These are phyloP conservation scores for Spatula clypeata DNA, from an alignment of 2,797 vertebrate species.

Conservation along the genomic window DNA sequence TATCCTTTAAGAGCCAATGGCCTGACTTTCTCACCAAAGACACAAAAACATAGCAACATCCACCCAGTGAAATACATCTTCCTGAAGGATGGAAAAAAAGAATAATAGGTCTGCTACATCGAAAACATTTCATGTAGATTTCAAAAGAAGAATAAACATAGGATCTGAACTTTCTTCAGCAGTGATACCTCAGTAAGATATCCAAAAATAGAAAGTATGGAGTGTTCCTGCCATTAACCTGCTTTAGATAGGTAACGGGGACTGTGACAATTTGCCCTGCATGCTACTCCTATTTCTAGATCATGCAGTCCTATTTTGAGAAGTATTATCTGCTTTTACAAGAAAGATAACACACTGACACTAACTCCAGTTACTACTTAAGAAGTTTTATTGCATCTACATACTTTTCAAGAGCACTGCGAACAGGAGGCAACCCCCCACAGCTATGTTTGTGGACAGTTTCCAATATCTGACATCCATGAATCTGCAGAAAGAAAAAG, in stretches of 20 bases:
- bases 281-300: not conserved
- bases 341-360: not conserved
- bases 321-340: not conserved
- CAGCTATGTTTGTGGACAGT: slow-evolving; percentile 97
- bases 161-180: not conserved
- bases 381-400: slow-evolving; percentile 37
- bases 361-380: not conserved
- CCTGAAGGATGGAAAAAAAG: not conserved
- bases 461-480: slow-evolving; percentile 97
- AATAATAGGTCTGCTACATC: not conserved
- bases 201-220: not conserved
- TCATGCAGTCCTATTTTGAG: not conserved
- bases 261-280: not conserved
- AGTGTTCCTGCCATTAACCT: not conserved
- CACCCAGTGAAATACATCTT: not conserved
- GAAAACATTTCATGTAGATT: not conserved
- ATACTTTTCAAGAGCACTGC: slow-evolving; percentile 96
- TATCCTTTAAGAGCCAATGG: not conserved
- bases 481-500: slow-evolving; percentile 88
- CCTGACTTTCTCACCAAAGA: not conserved
- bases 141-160: not conserved
- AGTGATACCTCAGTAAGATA: not conserved
- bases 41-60: not conserved
- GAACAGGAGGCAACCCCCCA: slow-evolving; percentile 95
- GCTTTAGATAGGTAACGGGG: not conserved